Conservation (phyloP, 1,140 invertebrate genomes). For the Drosophila dunni region DNA sequence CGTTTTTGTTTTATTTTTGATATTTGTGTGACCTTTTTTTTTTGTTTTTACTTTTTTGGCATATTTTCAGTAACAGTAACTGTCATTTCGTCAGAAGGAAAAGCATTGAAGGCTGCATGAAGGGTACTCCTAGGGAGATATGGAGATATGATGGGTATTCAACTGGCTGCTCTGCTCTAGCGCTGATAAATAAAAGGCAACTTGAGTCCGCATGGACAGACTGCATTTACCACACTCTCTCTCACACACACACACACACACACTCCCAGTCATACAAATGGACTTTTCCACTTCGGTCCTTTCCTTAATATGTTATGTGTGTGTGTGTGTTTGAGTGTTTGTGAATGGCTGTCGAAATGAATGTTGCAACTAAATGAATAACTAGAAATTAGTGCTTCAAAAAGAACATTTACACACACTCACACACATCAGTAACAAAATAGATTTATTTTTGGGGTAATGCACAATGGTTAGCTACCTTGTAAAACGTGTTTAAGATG, state of each 20-base stretch:
- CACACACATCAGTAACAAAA: constrained; percentile 22
- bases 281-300: neutral
- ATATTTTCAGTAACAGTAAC: constrained; percentile 45
- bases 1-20: constrained; percentile 68
- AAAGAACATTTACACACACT: constrained; percentile 55
- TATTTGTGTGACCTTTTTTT: constrained; percentile 54
- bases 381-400: constrained; percentile 74
- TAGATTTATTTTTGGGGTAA: neutral
- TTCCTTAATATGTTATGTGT: neutral
- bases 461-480: neutral
- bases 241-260: constrained; percentile 28
- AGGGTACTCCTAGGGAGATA: neutral
- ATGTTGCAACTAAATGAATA: constrained; percentile 79
- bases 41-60: constrained; percentile 56
- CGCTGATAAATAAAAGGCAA: constrained; percentile 52
- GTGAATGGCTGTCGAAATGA: constrained; percentile 71
- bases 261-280: constrained; percentile 13
- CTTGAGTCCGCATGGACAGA: constrained; percentile 27
- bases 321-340: constrained; percentile 28
- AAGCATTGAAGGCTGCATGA: neutral
- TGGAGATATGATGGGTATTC: neutral
- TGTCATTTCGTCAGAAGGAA: constrained; percentile 40
- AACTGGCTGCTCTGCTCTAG: constrained; percentile 33
- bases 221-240: constrained; percentile 6
- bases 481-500: neutral